A percentile compares a stretch with the other conserved stretches of the same genome.
Conservation (phyloP, 2,888 invertebrate species). For the Machimus rusticus region DNA sequence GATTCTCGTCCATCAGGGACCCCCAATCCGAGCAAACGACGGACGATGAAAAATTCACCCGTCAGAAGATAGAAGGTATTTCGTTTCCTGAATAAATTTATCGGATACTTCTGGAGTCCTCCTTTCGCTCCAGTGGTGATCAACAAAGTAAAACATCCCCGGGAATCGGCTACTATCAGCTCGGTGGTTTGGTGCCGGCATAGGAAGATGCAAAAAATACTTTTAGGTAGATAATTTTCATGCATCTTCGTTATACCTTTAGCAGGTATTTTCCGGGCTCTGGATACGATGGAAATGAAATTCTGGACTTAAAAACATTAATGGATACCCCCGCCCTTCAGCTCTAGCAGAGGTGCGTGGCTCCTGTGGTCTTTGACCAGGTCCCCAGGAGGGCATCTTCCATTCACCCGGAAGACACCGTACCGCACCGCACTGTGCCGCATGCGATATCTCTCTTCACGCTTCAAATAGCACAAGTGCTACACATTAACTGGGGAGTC, state of each 20-base stretch:
- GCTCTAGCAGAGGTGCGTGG: not conserved
- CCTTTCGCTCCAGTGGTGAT: not conserved
- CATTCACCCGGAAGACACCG: not conserved
- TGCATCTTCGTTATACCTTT: not conserved
- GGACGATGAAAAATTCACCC: not conserved
- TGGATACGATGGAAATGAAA: not conserved
- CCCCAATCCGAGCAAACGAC: not conserved
- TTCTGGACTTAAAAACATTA: not conserved
- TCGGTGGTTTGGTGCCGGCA: not conserved
- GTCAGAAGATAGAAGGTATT: not conserved
- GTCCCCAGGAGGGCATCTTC: not conserved
- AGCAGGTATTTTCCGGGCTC: not conserved
- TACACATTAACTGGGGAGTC: not conserved
- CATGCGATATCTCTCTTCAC: not conserved
- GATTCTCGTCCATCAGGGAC: not conserved
- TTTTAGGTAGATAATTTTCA: not conserved
- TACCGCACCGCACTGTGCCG: not conserved
- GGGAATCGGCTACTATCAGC: not conserved
- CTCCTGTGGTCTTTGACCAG: not conserved
- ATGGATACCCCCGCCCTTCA: not conserved
- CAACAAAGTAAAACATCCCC: not conserved
- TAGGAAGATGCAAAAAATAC: not conserved
- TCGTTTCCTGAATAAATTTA: not conserved
- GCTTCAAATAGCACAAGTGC: not conserved
- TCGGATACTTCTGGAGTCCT: not conserved